Evolutionary conservation across 2,888 invertebrate genomes (phyloP), one percentile per base, ranked within the genome.

Genomic region (Hypselothyrea guttata): DNA sequence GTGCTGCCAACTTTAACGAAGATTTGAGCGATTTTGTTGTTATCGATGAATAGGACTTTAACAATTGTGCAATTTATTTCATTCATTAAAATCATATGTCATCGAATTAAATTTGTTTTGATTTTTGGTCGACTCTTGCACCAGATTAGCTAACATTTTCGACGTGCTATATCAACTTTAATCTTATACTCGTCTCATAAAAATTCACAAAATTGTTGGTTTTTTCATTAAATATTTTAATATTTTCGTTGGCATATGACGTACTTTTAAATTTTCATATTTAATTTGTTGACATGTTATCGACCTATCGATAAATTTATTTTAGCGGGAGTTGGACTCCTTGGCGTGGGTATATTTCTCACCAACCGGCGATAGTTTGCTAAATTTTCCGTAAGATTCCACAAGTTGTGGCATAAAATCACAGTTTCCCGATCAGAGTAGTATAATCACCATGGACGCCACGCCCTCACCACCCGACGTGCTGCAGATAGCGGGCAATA

Each of bases 401-500:
- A 27, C 15, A 9, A 59, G 7, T 22, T 7, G 8, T 35, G 49
- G 7, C 11, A 13, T 15, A 42, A 31, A 27, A 27, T 37, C 8
- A 16, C 34, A 8, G 5, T 22, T 41, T 31, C 15, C 12, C 11
- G 27, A 22, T 5, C 37, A 49, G 34, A 9, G 2, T 13, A 27
- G 7, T 5, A 0, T 13, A 8, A 13, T 2, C 22, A 67, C 37
- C 44, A 88, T 89, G 89, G 82, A 81, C 55, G 69, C 62, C 40
- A 78, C 82, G 38, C 84, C 85, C 57, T 68, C 71, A 4, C 92
- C 92, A 86, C 88, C 91, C 0, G 95, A 94, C 82, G 92, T 93
- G 49, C 90, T 96, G 75, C 95, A 96, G 90, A 91, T 94, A 76
- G 95, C 96, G 44, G 95, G 95, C 34, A 93, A 94, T 88, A 94